These are phyloP conservation scores for Drosophila micromelanica DNA, from an alignment of 1,140 invertebrate species.

Conservation along the genomic window DNA sequence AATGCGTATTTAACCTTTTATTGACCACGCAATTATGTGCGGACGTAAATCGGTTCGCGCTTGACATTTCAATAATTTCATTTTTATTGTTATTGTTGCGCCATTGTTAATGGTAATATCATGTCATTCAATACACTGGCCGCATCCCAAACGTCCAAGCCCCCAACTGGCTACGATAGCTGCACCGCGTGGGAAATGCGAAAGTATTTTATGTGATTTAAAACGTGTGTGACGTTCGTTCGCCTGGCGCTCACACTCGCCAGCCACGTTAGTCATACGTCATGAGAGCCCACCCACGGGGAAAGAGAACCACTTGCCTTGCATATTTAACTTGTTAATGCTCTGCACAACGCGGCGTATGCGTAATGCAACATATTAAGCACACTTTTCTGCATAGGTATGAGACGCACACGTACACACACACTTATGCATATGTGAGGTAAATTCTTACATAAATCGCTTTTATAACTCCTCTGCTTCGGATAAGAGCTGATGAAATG, in stretches of 20 bases:
- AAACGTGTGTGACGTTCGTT: conserved; percentile 18
- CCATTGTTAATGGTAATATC: conserved; percentile 48
- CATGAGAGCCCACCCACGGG: conserved; percentile 16
- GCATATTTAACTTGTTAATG: conserved; percentile 15
- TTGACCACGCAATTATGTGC: conserved; percentile 61
- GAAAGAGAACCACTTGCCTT: conserved; percentile 19
- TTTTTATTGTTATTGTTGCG: conserved; percentile 67
- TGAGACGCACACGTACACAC: no score
- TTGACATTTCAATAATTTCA: conserved; percentile 64
- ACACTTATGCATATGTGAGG: conserved; percentile 1
- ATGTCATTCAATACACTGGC: conserved; percentile 22
- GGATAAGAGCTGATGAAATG: no score
- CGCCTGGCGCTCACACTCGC: conserved; percentile 10
- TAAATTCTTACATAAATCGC: not conserved
- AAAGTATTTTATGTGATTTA: conserved; percentile 29
- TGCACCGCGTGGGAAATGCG: not conserved
- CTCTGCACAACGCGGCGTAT: conserved; percentile 33
- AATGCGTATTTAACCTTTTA: conserved; percentile 62
- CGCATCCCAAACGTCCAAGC: not conserved
- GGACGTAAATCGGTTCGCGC: conserved; percentile 44
- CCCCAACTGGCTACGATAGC: not conserved
- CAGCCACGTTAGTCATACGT: conserved; percentile 36
- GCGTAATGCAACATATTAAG: conserved; percentile 34
- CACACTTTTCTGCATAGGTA: conserved; percentile 18
- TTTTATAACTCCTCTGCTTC: no score